Evolutionary conservation across 2,797 vertebrate species (phyloP).

Genomic region (Myiothlypis coronata): DNA sequence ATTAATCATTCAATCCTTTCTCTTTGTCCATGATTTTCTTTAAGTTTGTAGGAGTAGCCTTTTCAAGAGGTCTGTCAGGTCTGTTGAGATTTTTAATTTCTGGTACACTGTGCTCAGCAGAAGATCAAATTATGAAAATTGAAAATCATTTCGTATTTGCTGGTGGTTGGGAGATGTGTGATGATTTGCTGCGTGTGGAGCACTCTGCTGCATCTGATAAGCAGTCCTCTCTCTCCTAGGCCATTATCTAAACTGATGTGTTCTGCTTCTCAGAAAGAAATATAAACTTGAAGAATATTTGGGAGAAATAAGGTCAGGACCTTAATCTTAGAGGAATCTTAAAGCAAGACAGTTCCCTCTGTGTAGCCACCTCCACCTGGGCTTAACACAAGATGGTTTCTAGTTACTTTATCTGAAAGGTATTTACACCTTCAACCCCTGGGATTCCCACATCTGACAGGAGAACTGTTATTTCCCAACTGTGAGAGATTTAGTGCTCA

Average conservation of each 20-base stretch:
- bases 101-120: background rate
- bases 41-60: background rate
- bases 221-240: background rate
- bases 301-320: conserved; percentile 23
- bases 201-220: background rate
- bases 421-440: background rate
- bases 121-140: background rate
- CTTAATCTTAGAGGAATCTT: conserved; percentile 36
- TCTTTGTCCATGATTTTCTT: background rate
- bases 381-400: background rate
- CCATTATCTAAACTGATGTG: conserved; percentile 22
- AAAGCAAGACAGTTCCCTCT: background rate
- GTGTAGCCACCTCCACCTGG: background rate
- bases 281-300: conserved; percentile 30
- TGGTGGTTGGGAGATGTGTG: background rate
- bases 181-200: background rate
- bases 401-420: background rate
- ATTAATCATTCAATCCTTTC: background rate
- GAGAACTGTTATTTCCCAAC: background rate
- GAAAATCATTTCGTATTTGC: background rate
- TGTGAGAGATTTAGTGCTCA: background rate
- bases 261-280: conserved; percentile 18
- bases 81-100: background rate
- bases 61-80: background rate
- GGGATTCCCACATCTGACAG: background rate